Evolutionary conservation across 1,140 invertebrate species (phyloP), one percentile per base, ranked within the genome.

Genomic region (Anoplolepis gracilipes): DNA sequence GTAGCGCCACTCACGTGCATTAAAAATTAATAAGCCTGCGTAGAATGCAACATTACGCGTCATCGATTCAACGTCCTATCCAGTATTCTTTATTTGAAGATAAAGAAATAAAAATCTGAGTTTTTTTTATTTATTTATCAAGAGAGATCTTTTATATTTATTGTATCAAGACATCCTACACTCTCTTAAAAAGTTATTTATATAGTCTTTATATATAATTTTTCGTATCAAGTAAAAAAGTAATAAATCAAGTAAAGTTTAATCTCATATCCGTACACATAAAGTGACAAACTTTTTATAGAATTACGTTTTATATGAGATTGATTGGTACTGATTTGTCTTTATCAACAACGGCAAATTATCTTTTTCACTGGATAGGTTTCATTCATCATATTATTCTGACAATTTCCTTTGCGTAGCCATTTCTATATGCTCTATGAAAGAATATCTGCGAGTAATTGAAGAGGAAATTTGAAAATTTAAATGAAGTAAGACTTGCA

Each of bases 1-100:
- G 72, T 33, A 55, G 28, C 57, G 10, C 64, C 67, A 33, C 67
- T 79, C 62, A 79, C 61, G 72, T 53, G 53, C 78, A 87, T 90
- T 89, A 89, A 90, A 87, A 88, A 90, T 90, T 89, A 61, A 89
- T 79, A 86, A 64, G 10, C 1, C 6, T 13, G 28, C 25, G 33
- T 5, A n/a, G 39, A 25, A 65, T 39, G 28, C 55, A 42, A 16
- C 67, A 64, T 79, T 57, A 67, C 39, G 13, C 33, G 39, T 85
- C 53, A 82, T 55, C 76, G 70, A 55, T 85, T 84, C 33, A 42
- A 3, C 36, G 11, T 59, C 5, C 16, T 16, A 19, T 46, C n/a
- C 1, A 4, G 7, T 25, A 22, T 22, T 59, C 42, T 22, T 82
- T 42, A 39, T 49, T 57, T 33, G 19, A 81, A 30, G 1, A 33